phyloP scores from a whole-genome alignment of 2,888 invertebrate genomes.

The Ochropleura leucogaster region DNA sequence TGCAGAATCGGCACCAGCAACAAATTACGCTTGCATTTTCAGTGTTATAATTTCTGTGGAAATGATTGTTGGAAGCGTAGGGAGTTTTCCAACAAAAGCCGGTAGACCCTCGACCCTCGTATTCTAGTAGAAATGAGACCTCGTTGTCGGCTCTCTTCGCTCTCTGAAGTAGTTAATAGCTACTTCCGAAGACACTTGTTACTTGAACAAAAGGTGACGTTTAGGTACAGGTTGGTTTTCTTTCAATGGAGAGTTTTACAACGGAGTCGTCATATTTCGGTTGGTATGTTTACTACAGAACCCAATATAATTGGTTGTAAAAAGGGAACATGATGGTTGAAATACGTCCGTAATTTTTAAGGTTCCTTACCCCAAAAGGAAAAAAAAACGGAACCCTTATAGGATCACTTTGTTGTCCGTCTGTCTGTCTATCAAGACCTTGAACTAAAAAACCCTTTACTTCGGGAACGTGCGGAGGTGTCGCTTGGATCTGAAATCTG shows the following conservation, averaged over 20 bases:
- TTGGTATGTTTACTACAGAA: not conserved
- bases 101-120: conserved; percentile 63
- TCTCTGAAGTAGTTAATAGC: conserved; percentile 76
- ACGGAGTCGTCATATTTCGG: not conserved
- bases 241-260: not conserved
- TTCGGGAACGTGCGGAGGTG: too few relatives aligned
- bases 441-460: too few relatives aligned
- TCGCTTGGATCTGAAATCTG: too few relatives aligned
- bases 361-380: too few relatives aligned
- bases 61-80: conserved; percentile 59
- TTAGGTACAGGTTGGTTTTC: conserved; percentile 25
- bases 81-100: conserved; percentile 61
- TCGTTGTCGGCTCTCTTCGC: conserved; percentile 62
- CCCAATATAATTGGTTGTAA: not conserved
- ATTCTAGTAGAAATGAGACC: conserved; percentile 63
- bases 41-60: conserved; percentile 66
- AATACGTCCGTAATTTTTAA: not conserved
- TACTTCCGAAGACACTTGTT: conserved; percentile 73
- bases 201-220: conserved; percentile 65
- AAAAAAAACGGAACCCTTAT: too few relatives aligned
- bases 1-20: conserved; percentile 5
- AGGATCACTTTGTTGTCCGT: too few relatives aligned
- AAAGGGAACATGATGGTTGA: not conserved
- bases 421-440: too few relatives aligned
- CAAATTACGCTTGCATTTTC: conserved; percentile 42